Percentiles rank a stretch among this genome's conserved stretches.
Evolutionary conservation across 2,888 invertebrate species (phyloP).

Genomic region (Nomada flava): DNA sequence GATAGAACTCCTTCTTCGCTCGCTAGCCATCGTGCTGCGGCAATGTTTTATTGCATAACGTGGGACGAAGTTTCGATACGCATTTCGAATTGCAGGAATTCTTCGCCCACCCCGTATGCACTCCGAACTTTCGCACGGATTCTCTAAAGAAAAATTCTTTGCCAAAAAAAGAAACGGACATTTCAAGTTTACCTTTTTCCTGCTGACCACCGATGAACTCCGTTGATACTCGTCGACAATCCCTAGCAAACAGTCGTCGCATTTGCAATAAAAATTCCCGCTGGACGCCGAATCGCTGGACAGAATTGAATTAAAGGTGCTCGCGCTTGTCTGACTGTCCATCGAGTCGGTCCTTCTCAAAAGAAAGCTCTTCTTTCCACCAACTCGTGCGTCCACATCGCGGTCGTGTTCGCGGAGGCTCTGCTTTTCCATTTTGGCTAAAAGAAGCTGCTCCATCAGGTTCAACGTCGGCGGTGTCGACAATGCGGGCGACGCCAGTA

Average conservation of each 20-base stretch:
- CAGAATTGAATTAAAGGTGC: conserved; percentile 87
- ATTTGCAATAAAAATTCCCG: conserved; percentile 90
- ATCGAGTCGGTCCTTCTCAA: conserved; percentile 91
- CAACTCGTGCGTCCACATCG: conserved; percentile 80
- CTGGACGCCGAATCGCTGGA: conserved; percentile 88
- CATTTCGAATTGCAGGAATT: no score
- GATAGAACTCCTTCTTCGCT: no score
- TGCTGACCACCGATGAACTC: conserved; percentile 69
- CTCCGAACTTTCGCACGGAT: background rate
- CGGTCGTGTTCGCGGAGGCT: conserved; percentile 71
- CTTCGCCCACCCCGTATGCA: no score
- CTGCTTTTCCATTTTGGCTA: conserved; percentile 92
- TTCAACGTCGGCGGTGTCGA: conserved; percentile 84
- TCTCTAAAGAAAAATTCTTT: background rate
- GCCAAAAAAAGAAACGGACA: background rate
- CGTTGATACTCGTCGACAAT: conserved; percentile 90
- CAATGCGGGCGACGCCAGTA: conserved; percentile 85
- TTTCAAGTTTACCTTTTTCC: conserved; percentile 80
- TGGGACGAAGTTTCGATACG: no score
- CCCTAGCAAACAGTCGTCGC: conserved; percentile 93
- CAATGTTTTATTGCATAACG: no score
- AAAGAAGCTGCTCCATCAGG: conserved; percentile 92
- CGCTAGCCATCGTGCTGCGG: no score
- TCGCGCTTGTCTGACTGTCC: conserved; percentile 87
- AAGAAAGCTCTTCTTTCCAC: conserved; percentile 74